Base-by-base conservation (phyloP, 2,797 vertebrate species). In the Selene dorsalis region DNA sequence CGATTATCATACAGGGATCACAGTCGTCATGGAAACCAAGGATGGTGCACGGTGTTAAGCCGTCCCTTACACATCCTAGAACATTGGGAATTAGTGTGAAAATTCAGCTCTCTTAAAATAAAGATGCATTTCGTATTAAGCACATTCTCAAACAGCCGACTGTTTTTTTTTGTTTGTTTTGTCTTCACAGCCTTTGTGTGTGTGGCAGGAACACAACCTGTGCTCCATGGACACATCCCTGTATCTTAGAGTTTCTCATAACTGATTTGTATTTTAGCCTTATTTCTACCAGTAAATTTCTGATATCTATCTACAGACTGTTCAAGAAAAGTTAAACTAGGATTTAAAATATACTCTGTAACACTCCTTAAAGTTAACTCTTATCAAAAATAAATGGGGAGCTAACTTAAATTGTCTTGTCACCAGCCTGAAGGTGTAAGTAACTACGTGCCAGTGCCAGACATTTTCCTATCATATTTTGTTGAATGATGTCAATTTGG, bases 21-120 rank as follows among this genome's bases (percentile, higher is more conserved):
- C 53, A 69, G 95, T 95, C 83, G 93, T 92, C 94, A 95, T 94
- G 93, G 95, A 91, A 95, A 96, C 95, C 90, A 32, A 88, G 91
- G 87, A 92, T 69, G 87, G 91, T 30, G 87, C 88, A 79, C 74
- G 83, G 91, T 85, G 89, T 87, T 88, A 84, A 94, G 89, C 91
- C 87, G 72, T 83, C 88, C 84, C 83, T 92, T 89, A 92, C 92
- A 92, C 91, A 90, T 92, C 80, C 82, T 24, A 77, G 86, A 90
- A 94, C 90, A 84, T 80, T 89, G 89, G 87, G 89, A 93, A 93
- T 92, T 88, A 90, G 92, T 91, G 92, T 90, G 91, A 93, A 91
- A 92, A 85, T 86, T 84, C 80, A 74, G 75, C 89, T 78, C 69
- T 69, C 83, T 90, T 91, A 87, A 93, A 93, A 90, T 80, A 92